Base-by-base conservation (phyloP, 2,888 invertebrate species). In the Geotrupes spiniger region DNA sequence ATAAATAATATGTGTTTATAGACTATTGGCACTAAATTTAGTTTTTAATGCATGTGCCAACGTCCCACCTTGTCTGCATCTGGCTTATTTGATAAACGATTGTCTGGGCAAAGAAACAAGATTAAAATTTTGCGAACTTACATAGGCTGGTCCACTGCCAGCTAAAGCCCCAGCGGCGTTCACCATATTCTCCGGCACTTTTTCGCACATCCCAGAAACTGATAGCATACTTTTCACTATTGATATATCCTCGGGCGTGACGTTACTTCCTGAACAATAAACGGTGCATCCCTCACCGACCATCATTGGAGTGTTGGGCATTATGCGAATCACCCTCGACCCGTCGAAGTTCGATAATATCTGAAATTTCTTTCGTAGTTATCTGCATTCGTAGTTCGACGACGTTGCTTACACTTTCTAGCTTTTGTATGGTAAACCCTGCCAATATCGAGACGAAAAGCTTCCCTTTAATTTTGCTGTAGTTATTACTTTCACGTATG, bases 91-190 rank as follows among this genome's bases (percentile, higher is more conserved):
- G n/a, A n/a, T n/a, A n/a, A n/a, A n/a, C n/a, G n/a, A n/a, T n/a
- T n/a, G n/a, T n/a, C n/a, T n/a, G n/a, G n/a, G n/a, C n/a, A n/a
- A n/a, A n/a, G n/a, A n/a, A n/a, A n/a, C n/a, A n/a, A n/a, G n/a
- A n/a, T n/a, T n/a, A n/a, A n/a, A n/a, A n/a, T 10, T 38, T 4
- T 4, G 6, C 6, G 3, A 21, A 76, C 84, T 81, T 78, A 94
- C 92, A 81, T 87, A 98, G 31, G 97, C 96, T 17, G 95, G 94
- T 2, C 94, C 96, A 73, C 90, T 90, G 2, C 90, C 95, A 40
- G 89, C 81, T 4, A 98, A 70, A 1, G 86, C 87, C 8, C 89
- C 85, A 39, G 89, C 80, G 0, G 89, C 83, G 70, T 92, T 85
- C 61, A 97, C 87, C 63, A 88, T 76, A 8, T 77, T 69, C 72